A percentile compares a stretch with the other conserved stretches of the same genome.
Conservation (phyloP, 2,888 invertebrate species). For the Phortica okadai region DNA sequence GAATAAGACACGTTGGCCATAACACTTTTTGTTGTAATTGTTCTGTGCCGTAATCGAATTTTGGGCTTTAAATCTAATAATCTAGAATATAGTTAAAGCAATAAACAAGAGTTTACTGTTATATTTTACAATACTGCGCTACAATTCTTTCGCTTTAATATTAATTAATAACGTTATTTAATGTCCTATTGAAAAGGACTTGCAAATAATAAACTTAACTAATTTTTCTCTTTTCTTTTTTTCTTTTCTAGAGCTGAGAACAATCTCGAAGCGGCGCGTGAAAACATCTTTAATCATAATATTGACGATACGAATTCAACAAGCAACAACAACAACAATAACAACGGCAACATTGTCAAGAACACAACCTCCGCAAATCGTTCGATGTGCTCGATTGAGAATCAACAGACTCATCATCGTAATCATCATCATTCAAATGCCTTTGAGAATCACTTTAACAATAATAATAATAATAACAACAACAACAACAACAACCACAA, state of each 20-base stretch:
- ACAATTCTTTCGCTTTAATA: too few relatives aligned
- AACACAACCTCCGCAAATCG: slow-evolving; percentile 44
- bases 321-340: slow-evolving; percentile 52
- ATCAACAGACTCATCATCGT: slow-evolving; percentile 50
- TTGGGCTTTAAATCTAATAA: too few relatives aligned
- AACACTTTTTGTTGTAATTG: too few relatives aligned
- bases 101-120: not conserved
- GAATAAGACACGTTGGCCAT: too few relatives aligned
- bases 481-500: slow-evolving; percentile 34
- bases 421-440: slow-evolving; percentile 7
- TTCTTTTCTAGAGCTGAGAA: slow-evolving; percentile 67
- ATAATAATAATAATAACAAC: slow-evolving; percentile 46
- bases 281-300: slow-evolving; percentile 74
- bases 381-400: slow-evolving; percentile 60
- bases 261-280: slow-evolving; percentile 72
- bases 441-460: slow-evolving; percentile 34
- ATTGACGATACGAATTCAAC: slow-evolving; percentile 66
- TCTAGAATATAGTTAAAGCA: not conserved
- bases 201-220: not conserved
- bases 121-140: not conserved
- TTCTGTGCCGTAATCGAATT: too few relatives aligned
- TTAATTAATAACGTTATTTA: not conserved
- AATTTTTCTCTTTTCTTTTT: slow-evolving; percentile 54
- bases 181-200: not conserved
- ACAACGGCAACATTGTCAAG: slow-evolving; percentile 33